Conservation (phyloP, 2,113 vertebrate genomes). For the Antechinus flavipes region DNA sequence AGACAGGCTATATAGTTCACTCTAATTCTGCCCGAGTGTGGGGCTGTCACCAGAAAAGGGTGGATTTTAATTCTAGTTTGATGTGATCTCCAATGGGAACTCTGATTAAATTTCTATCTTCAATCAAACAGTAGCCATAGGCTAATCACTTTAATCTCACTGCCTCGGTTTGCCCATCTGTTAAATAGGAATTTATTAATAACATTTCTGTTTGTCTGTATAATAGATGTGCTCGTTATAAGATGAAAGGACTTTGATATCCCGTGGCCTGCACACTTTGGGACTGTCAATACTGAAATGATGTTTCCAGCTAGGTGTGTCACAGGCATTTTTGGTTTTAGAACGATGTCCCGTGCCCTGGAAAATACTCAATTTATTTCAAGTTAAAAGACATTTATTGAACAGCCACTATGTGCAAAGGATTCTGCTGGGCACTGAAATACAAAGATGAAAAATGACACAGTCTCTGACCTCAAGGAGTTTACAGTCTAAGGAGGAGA, state of each 20-base stretch:
- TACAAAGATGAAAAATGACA: neutral
- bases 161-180: constrained; percentile 73
- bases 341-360: neutral
- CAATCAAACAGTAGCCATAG: constrained; percentile 69
- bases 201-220: constrained; percentile 45
- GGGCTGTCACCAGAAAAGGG: constrained; percentile 44
- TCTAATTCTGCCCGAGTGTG: constrained; percentile 9
- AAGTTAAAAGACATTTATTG: neutral
- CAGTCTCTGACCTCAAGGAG: neutral
- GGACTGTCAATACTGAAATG: constrained; percentile 25
- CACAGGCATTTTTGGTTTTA: neutral
- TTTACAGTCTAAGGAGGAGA: neutral
- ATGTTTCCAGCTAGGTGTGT: neutral
- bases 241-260: constrained; percentile 35
- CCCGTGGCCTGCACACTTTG: constrained; percentile 10
- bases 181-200: constrained; percentile 71
- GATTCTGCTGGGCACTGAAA: neutral
- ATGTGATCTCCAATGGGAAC: constrained; percentile 70
- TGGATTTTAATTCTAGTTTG: constrained; percentile 66
- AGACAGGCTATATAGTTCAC: constrained; percentile 4
- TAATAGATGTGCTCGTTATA: constrained; percentile 40
- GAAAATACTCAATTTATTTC: constrained; percentile 9
- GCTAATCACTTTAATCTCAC: constrained; percentile 66
- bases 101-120: constrained; percentile 67
- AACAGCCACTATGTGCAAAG: neutral